These are phyloP conservation scores for Eueremaeus valkanovi DNA, from an alignment of 2,888 invertebrate genomes.

Conservation along the genomic window DNA sequence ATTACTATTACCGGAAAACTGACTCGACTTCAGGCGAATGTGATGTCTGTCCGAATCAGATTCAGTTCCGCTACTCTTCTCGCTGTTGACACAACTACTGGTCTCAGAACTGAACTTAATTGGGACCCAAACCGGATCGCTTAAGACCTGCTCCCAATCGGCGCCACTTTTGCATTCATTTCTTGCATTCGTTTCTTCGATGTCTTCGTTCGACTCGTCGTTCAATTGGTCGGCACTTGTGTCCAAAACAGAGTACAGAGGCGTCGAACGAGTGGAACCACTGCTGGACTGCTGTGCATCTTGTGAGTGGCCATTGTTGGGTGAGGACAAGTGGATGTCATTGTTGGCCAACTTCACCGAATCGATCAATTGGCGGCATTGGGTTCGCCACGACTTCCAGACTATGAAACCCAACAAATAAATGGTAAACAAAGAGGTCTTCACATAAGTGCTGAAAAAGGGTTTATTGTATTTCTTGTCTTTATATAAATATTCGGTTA, in stretches of 20 bases:
- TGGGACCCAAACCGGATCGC: slow-evolving; percentile 87
- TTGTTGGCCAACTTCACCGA: background rate
- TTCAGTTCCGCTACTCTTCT: slow-evolving; percentile 26
- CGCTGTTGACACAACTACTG: background rate
- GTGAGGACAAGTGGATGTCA: background rate
- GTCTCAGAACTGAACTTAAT: slow-evolving; percentile 72
- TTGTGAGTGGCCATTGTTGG: background rate
- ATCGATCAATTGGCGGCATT: slow-evolving; percentile 57
- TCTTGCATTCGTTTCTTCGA: slow-evolving; percentile 31
- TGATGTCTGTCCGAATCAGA: slow-evolving; percentile 32
- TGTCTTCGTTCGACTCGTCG: slow-evolving; percentile 25
- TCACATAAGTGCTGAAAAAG: slow-evolving; percentile 90
- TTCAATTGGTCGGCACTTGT: slow-evolving; percentile 41
- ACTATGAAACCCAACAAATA: slow-evolving; percentile 84
- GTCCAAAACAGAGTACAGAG: slow-evolving; percentile 35
- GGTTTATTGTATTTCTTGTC: slow-evolving; percentile 85
- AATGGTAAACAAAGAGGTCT: slow-evolving; percentile 87
- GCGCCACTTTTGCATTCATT: slow-evolving; percentile 24
- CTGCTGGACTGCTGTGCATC: background rate
- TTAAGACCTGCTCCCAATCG: slow-evolving; percentile 56
- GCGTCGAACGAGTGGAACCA: background rate
- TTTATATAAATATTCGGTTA: slow-evolving; percentile 62
- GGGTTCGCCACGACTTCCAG: slow-evolving; percentile 83
- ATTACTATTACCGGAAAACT: background rate
- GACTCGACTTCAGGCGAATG: background rate